These are phyloP conservation scores for Ochropleura leucogaster DNA, from an alignment of 2,888 invertebrate species.

Conservation along the genomic window DNA sequence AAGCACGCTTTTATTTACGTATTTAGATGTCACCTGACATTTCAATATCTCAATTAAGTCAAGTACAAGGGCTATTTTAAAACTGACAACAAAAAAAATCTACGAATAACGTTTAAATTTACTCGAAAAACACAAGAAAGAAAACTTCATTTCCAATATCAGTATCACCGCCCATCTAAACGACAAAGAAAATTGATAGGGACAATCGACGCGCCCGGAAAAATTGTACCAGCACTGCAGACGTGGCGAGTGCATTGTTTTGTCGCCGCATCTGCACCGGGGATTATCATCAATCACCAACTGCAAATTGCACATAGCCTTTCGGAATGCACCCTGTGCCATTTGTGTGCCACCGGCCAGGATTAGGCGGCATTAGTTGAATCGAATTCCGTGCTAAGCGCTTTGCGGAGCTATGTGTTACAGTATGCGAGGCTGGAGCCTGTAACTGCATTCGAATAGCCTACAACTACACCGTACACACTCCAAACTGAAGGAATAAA, in stretches of 20 bases:
- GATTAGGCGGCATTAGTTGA: conserved; percentile 89
- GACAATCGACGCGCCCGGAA: conserved; percentile 59
- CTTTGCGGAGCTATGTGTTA: conserved; percentile 86
- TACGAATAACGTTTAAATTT: not conserved
- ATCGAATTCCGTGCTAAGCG: conserved; percentile 89
- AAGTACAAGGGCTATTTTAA: not conserved
- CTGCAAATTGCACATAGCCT: conserved; percentile 87
- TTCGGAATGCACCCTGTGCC: conserved; percentile 83
- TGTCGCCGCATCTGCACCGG: conserved; percentile 74
- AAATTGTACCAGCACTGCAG: conserved; percentile 71
- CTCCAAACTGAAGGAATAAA: conserved; percentile 66
- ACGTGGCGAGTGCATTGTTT: conserved; percentile 74
- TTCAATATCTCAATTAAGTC: not conserved
- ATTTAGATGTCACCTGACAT: not conserved
- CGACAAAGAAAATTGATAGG: conserved; percentile 59
- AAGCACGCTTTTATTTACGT: not conserved
- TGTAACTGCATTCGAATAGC: conserved; percentile 73
- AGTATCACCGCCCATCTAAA: conserved; percentile 26
- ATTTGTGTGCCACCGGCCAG: conserved; percentile 84
- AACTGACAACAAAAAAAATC: not conserved
- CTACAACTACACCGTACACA: conserved; percentile 63
- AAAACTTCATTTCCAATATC: conserved; percentile 19
- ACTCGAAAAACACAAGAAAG: conserved; percentile 3
- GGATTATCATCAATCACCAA: conserved; percentile 89
- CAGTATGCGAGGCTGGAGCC: conserved; percentile 70